Percentiles rank a stretch among this genome's conserved stretches.
phyloP scores from a whole-genome alignment of 2,113 vertebrate species.

The Bos indicus region DNA sequence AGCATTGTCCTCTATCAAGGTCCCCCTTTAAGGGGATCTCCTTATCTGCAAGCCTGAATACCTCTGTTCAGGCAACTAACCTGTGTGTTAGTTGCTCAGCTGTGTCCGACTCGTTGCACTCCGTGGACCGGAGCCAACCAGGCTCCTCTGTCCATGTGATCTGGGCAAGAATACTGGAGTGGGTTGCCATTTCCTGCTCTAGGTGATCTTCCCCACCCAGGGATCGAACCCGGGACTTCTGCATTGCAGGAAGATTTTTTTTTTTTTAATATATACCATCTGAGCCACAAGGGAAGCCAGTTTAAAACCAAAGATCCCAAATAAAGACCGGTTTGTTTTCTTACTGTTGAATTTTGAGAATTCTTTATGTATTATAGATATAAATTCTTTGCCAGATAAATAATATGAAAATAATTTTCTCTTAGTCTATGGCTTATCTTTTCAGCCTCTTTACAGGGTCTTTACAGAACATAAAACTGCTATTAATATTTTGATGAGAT shows the following conservation, averaged over 20 bases:
- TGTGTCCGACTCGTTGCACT: background rate
- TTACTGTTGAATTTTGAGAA: background rate
- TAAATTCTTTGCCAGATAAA: background rate
- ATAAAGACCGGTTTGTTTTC: background rate
- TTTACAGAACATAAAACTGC: background rate
- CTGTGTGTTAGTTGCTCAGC: background rate
- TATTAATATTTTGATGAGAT: background rate
- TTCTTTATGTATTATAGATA: background rate
- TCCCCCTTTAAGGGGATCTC: accelerated
- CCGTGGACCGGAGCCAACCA: background rate
- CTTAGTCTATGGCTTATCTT: background rate
- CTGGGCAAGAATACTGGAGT: background rate
- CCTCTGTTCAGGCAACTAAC: no score
- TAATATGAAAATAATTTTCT: background rate
- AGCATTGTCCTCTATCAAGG: background rate
- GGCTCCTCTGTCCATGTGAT: background rate
- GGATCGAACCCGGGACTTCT: background rate
- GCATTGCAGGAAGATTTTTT: background rate
- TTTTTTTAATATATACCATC: background rate
- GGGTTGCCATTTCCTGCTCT: background rate
- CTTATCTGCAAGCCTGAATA: no score
- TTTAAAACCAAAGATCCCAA: background rate
- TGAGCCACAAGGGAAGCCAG: background rate
- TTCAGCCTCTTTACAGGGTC: background rate
- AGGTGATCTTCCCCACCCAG: background rate